phyloP scores from a whole-genome alignment of 2,888 invertebrate genomes.

The Dyspetes luteomarginatus region DNA sequence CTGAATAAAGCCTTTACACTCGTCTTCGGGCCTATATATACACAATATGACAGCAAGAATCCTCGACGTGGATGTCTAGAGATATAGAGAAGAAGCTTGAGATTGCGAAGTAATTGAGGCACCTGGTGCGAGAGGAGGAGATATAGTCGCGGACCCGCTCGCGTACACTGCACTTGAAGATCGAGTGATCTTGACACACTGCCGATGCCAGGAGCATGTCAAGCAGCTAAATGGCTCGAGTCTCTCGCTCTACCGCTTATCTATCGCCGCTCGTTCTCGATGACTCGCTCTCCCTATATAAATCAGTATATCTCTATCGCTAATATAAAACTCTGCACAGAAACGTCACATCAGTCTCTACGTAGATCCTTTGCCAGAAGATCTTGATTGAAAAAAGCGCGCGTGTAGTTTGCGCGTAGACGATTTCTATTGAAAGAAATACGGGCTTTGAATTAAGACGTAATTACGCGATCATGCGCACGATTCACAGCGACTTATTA shows the following conservation, averaged over 20 bases:
- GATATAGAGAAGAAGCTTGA: constrained; percentile 53
- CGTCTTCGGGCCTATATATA: background rate
- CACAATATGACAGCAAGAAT: constrained; percentile 28
- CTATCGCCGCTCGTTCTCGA: constrained; percentile 44
- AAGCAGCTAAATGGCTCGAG: constrained; percentile 72
- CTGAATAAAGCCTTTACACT: constrained; percentile 28
- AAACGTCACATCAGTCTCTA: background rate
- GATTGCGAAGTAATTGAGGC: constrained; percentile 59
- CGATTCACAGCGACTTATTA: background rate
- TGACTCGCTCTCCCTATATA: constrained; percentile 36
- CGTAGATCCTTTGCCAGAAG: background rate
- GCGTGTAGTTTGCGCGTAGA: constrained; percentile 15
- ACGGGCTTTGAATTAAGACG: constrained; percentile 36
- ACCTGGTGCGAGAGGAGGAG: constrained; percentile 53
- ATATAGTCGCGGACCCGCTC: constrained; percentile 57
- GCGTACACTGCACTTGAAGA: constrained; percentile 62
- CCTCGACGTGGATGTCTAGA: constrained; percentile 1
- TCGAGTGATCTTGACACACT: constrained; percentile 79
- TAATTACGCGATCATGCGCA: constrained; percentile 6
- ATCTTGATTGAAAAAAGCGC: background rate
- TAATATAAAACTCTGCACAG: constrained; percentile 3
- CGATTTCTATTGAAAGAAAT: background rate
- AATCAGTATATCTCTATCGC: constrained; percentile 21
- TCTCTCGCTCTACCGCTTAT: constrained; percentile 32
- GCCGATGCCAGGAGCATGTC: constrained; percentile 73